Percentiles rank a stretch among this genome's conserved stretches.
Conservation (phyloP, 2,888 invertebrate genomes). For the Caenorhabditis wallacei region DNA sequence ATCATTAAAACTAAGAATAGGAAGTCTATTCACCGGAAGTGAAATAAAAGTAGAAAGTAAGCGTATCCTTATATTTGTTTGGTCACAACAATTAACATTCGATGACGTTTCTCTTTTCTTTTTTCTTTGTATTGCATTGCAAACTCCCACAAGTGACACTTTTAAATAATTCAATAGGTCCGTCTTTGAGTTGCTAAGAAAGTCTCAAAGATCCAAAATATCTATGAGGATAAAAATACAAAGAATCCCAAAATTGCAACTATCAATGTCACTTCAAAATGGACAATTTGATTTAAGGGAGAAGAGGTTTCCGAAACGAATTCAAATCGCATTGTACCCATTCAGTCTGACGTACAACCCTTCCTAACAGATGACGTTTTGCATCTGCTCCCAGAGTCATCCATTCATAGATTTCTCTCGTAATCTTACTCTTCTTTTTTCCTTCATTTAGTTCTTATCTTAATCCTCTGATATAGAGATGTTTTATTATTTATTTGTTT, state of each 20-base stretch:
- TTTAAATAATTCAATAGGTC: conserved; percentile 47
- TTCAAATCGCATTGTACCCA: conserved; percentile 46
- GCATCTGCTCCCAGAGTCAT: conserved; percentile 16
- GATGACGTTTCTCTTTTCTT: conserved; percentile 23
- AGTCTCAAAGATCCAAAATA: conserved; percentile 40
- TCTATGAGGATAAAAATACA: conserved; percentile 3
- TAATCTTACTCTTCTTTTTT: conserved; percentile 31
- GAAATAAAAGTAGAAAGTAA: too few species aligned
- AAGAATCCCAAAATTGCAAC: conserved; percentile 32
- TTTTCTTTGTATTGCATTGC: conserved; percentile 39
- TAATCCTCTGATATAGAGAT: conserved; percentile 17
- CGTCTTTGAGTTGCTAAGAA: conserved; percentile 52
- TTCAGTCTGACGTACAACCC: conserved; percentile 38
- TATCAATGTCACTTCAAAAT: conserved; percentile 46
- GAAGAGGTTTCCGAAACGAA: conserved; percentile 26
- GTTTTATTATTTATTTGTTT: conserved; percentile 32
- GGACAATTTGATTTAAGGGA: conserved; percentile 40
- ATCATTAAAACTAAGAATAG: too few species aligned
- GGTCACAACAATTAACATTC: background rate
- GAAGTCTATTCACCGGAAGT: background rate
- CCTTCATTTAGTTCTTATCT: background rate
- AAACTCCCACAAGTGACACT: conserved; percentile 50
- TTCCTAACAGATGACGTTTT: conserved; percentile 36
- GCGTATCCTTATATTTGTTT: too few species aligned
- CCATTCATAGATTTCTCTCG: conserved; percentile 10